Base-by-base conservation (phyloP, 30 jellyfish, hydroid and myxozoan species). In the Phacellophora camtschatica region DNA sequence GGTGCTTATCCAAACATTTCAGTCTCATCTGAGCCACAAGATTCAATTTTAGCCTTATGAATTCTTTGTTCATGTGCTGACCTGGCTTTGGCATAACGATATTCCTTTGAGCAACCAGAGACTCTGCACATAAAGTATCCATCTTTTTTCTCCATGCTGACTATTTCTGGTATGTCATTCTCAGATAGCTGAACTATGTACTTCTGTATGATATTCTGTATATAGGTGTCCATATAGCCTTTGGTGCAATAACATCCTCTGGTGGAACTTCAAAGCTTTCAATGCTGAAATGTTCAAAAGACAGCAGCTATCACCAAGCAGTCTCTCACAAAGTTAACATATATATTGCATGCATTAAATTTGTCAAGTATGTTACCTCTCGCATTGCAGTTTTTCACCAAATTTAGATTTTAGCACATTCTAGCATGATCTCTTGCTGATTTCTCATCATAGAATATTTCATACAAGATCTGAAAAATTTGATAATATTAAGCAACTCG, bases 371-470 rank as follows among this genome's bases (percentile, higher is more conserved):
- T 64, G 22, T 56, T 56, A 36, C 74, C 74, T 61, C 74, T 73
- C 30, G 86, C 86, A 73, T 73, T 73, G 61, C 63, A 13, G 74
- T 73, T 73, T 34, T 55, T 34, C 5, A 37, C 51, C 27, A 73
- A 36, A 41, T 73, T 73, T 75, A 73, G 30, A 30, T 32, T 51
- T 20, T 56, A 73, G 4, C 22, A 36, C 74, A 73, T 73, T 29
- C 75, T 29, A 19, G 73, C 86, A 12, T 33, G 64, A 53, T 73
- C 86, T 31, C 31, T 51, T 37, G 36, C 86, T 2, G 86, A 73
- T 19, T 49, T 37, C 35, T 36, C 34, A 50, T 73, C 59, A 31
- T 13, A 37, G 76, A 50, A 73, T 46, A 35, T 55, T 33, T 50
- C 74, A 24, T 73, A 33, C 73, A 46, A 29, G 9, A 71, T 51